Evolutionary conservation across 2,113 vertebrate species (phyloP).

Genomic region (Bostrychus sinensis): DNA sequence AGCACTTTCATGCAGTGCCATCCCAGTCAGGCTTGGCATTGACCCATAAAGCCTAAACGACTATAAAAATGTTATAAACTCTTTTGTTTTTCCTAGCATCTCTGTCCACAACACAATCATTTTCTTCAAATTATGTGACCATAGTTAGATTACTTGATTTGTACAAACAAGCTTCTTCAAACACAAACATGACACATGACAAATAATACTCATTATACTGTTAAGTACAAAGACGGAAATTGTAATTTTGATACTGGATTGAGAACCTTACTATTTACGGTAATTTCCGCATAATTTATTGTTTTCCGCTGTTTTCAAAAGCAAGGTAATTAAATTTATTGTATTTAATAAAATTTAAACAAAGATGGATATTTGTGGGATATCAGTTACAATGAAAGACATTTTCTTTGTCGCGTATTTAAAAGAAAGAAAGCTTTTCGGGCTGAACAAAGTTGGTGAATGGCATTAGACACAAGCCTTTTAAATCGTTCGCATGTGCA

Average conservation of each 20-base stretch:
- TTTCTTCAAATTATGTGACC: background rate
- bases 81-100: too few relatives aligned
- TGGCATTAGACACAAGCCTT: conserved; percentile 37
- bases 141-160: background rate
- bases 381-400: conserved; percentile 21
- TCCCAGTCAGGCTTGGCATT: too few relatives aligned
- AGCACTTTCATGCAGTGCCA: too few relatives aligned
- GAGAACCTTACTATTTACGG: background rate
- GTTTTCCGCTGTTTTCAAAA: background rate
- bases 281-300: background rate
- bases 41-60: too few relatives aligned
- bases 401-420: conserved; percentile 30
- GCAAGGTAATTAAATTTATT: background rate
- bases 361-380: conserved; percentile 27
- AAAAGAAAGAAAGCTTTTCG: conserved; percentile 23
- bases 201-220: background rate
- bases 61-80: too few relatives aligned
- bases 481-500: conserved; percentile 39
- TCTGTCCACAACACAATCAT: too few relatives aligned
- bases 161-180: background rate
- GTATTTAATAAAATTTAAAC: conserved; percentile 17
- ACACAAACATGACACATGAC: background rate
- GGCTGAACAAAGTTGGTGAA: conserved; percentile 33
- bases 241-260: too few relatives aligned
- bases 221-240: too few relatives aligned